These are phyloP conservation scores for Neostethus bicornis DNA, from an alignment of 2,797 vertebrate species.

Conservation along the genomic window DNA sequence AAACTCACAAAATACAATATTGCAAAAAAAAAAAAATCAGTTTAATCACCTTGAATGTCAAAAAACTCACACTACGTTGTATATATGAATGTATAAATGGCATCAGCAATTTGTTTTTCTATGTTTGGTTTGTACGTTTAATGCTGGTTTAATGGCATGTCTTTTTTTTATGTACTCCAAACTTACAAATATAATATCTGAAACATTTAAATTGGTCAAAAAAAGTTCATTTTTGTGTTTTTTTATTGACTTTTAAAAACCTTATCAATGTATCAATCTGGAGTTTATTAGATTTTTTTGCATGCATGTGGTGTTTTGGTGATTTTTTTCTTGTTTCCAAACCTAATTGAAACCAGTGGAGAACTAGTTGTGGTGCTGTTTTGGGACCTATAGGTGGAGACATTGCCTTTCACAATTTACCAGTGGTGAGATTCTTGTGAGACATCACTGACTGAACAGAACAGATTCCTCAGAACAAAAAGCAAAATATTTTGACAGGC, in stretches of 20 bases:
- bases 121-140: constrained; percentile 45
- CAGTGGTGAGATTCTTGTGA: constrained; percentile 6
- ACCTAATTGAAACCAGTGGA: background rate
- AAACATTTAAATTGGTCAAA: constrained; percentile 28
- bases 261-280: constrained; percentile 5
- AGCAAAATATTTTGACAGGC: constrained; percentile 79
- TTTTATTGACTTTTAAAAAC: constrained; percentile 4
- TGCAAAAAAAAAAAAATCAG: constrained; percentile 13
- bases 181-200: constrained; percentile 61
- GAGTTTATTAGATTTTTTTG: background rate
- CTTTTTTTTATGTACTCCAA: constrained; percentile 59
- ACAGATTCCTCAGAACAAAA: constrained; percentile 74
- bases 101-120: constrained; percentile 45
- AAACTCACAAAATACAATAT: constrained; percentile 13
- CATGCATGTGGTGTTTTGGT: too few species aligned
- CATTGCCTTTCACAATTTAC: constrained; percentile 66
- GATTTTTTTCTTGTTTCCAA: too few species aligned
- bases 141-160: constrained; percentile 48
- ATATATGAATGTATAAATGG: constrained; percentile 75
- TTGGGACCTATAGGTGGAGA: constrained; percentile 77
- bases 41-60: constrained; percentile 46
- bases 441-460: constrained; percentile 43
- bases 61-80: constrained; percentile 57
- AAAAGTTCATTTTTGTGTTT: constrained; percentile 15
- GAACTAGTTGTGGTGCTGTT: constrained; percentile 21